Evolutionary conservation across 2,797 vertebrate species (phyloP).

Genomic region (Pygocentrus nattereri): DNA sequence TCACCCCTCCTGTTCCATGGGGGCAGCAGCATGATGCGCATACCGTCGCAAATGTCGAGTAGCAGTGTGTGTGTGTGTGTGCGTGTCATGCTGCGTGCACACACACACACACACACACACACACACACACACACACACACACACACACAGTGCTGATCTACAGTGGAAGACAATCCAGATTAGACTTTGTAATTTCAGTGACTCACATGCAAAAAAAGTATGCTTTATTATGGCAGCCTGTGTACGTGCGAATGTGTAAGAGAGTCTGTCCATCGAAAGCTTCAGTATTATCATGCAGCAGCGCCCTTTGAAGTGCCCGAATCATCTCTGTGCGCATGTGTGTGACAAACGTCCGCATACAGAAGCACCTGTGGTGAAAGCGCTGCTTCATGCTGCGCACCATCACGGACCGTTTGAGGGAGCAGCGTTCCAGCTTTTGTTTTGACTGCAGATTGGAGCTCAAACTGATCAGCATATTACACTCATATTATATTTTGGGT

Average conservation of each 20-base stretch:
- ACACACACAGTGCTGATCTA: background rate
- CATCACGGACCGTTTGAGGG: no score
- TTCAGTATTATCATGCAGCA: background rate
- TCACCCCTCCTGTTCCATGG: conserved; percentile 47
- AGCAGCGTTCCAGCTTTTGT: no score
- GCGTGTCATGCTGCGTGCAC: background rate
- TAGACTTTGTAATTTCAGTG: conserved; percentile 31
- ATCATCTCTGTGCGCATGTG: conserved; percentile 5
- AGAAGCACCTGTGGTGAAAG: background rate
- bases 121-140: background rate
- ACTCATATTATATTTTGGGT: no score
- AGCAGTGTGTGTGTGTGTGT: background rate
- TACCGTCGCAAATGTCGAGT: conserved; percentile 42
- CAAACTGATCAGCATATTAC: no score
- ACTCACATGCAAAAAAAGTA: conserved; percentile 35
- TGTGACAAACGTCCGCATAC: conserved; percentile 7
- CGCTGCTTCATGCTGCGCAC: background rate
- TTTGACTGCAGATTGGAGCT: no score
- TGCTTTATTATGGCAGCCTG: background rate
- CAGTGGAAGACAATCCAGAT: conserved; percentile 10
- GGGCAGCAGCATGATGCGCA: conserved; percentile 40
- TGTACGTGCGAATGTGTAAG: background rate
- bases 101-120: background rate
- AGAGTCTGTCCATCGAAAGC: conserved; percentile 11
- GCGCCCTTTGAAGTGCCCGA: conserved; percentile 16